phyloP scores from a whole-genome alignment of 2,888 invertebrate genomes.

The Heteropelma amictum region DNA sequence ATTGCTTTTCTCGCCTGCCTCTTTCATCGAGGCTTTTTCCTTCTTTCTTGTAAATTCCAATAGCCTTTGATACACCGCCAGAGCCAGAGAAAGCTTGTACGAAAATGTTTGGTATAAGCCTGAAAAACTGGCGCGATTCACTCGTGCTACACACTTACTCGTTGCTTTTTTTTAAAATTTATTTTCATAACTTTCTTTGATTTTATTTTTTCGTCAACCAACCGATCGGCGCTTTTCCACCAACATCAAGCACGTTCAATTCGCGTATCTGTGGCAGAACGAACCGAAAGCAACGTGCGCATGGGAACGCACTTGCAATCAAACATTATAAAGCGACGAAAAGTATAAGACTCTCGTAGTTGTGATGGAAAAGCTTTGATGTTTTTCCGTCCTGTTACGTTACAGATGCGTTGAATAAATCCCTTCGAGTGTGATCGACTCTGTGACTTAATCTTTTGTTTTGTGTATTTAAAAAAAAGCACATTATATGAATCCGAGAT shows the following conservation, averaged over 20 bases:
- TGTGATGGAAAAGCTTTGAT: slow-evolving; percentile 19
- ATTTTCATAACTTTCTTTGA: not conserved
- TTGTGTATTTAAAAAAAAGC: no score
- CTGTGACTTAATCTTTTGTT: not conserved
- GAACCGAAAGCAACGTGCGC: slow-evolving; percentile 20
- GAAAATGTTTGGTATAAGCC: slow-evolving; percentile 50
- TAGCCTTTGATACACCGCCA: slow-evolving; percentile 64
- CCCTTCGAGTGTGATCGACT: no score
- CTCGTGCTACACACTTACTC: slow-evolving; percentile 7
- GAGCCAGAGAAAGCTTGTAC: slow-evolving; percentile 11
- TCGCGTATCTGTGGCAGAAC: slow-evolving; percentile 24
- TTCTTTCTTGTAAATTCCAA: slow-evolving; percentile 70
- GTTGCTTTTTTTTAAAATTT: slow-evolving; percentile 5
- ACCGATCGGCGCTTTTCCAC: slow-evolving; percentile 9
- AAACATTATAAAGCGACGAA: not conserved
- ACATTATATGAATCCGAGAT: no score
- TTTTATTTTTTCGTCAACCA: slow-evolving; percentile 26
- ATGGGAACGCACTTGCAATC: slow-evolving; percentile 4
- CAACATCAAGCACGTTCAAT: not conserved
- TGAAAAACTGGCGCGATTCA: slow-evolving; percentile 43
- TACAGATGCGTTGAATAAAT: no score
- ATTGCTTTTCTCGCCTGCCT: slow-evolving; percentile 64
- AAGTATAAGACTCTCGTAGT: not conserved
- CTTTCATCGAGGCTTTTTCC: slow-evolving; percentile 61
- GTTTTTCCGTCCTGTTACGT: slow-evolving; percentile 1